Evolutionary conservation across 2,888 invertebrate species (phyloP), one percentile per base, ranked within the genome.

Genomic region (Notodonta ziczac): DNA sequence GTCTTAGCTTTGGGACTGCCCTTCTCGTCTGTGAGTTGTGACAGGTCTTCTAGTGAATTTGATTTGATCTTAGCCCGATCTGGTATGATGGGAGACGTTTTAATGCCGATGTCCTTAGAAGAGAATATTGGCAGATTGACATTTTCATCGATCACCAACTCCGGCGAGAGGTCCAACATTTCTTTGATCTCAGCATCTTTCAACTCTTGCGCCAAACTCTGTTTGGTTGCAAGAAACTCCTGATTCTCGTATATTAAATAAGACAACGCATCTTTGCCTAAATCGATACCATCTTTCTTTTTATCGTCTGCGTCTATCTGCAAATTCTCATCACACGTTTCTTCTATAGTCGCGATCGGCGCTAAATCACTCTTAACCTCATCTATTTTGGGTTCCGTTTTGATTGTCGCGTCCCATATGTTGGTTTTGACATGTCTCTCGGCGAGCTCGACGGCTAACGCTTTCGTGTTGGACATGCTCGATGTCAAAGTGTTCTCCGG

Each of bases 401-500:
- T 86, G 6, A 69, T 59, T 2, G 76, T 61, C 0, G 81, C 72
- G n/a, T 88, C 87, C 84, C 86, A 86, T 0, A 82, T 62, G 0
- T 78, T 72, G 55, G 84, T 87, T 65, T 83, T 89, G 0, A 82
- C 77, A 61, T 90, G 86, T 66, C 76, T 77, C 12, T 90, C 86
- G 2, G 75, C 80, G 56, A 93, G 61, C 65, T 93, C 93, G 48
- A 84, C 78, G 0, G 87, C 90, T 59, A 93, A 65, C 0, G 91
- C 85, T 74, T 88, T 88, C 0, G 90, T 89, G 56, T 89, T 89
- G 0, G 86, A 88, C 84, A 90, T 89, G 57, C 88, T 91, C 0
- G 91, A 88, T 0, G 91, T 94, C 9, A 94, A 65, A 1, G 95
- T 95, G 60, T 95, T 95, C 70, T 95, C 95, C 0, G 95, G 95